Evolutionary conservation across 2,797 vertebrate species (phyloP).

Genomic region (Sparus aurata): DNA sequence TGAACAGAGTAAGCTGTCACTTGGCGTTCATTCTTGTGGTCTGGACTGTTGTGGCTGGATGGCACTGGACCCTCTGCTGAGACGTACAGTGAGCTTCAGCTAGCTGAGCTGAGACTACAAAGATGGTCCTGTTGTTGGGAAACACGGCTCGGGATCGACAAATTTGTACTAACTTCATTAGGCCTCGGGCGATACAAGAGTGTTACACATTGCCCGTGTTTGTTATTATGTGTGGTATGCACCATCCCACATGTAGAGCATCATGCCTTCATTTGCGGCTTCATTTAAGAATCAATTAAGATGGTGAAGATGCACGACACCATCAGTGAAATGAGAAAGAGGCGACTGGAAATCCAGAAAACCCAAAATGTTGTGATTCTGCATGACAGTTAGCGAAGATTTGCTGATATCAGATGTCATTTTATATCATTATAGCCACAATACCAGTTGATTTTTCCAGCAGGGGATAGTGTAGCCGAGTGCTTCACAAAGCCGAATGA

Average conservation of each 20-base stretch:
- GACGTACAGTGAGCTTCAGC: not conserved
- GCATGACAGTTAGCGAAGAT: not conserved
- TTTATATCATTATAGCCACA: not conserved
- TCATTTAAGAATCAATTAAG: not conserved
- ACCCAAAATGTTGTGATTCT: not conserved
- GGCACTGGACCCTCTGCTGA: conserved; percentile 19
- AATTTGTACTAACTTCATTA: not conserved
- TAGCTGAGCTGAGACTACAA: conserved; percentile 16
- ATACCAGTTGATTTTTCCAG: too few relatives aligned
- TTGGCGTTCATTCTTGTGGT: conserved; percentile 22
- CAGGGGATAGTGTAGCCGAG: too few relatives aligned
- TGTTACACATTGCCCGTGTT: not conserved
- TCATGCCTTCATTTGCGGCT: not conserved
- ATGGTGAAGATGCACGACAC: not conserved
- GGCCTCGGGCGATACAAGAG: not conserved
- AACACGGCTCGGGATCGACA: conserved; percentile 7
- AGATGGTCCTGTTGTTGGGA: conserved; percentile 13
- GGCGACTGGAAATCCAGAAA: not conserved
- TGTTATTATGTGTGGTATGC: not conserved
- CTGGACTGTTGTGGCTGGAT: conserved; percentile 26
- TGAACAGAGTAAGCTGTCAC: conserved; percentile 19
- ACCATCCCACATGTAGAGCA: not conserved
- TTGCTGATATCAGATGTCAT: not conserved
- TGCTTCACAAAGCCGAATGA: too few relatives aligned
- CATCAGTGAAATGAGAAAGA: not conserved